Evolutionary conservation across 30 jellyfish, hydroid and myxozoan genomes (phyloP).

Genomic region (Pelagia noctiluca): DNA sequence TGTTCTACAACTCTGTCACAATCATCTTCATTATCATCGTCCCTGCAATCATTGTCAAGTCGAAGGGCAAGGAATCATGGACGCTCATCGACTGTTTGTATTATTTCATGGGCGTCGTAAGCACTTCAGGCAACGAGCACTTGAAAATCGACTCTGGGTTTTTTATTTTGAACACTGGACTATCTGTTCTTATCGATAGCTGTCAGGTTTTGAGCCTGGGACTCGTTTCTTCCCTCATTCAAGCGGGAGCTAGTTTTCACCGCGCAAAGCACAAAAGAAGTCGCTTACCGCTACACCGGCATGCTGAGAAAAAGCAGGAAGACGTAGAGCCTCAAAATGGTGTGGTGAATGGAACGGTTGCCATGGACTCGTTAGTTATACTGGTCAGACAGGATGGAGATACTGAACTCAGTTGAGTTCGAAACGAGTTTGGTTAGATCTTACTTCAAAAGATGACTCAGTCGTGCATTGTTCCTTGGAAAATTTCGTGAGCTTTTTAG

Average conservation of each 20-base stretch:
- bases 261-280: constrained; percentile 59
- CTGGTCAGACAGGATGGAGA: constrained; percentile 49
- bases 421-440: no score
- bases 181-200: constrained; percentile 44
- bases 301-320: neutral
- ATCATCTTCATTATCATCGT: constrained; percentile 2
- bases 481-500: no score
- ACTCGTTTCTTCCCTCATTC: constrained; percentile 64
- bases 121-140: constrained; percentile 63
- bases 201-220: constrained; percentile 62
- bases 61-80: constrained; percentile 10
- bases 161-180: constrained; percentile 12
- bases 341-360: constrained; percentile 46
- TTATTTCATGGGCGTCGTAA: constrained; percentile 35
- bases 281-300: constrained; percentile 35
- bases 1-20: constrained; percentile 27
- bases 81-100: constrained; percentile 51
- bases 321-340: constrained; percentile 25
- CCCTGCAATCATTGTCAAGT: neutral
- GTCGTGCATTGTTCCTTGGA: no score
- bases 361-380: constrained; percentile 67
- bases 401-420: no score
- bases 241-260: constrained; percentile 57
- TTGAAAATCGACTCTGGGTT: constrained; percentile 24
- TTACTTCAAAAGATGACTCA: no score